A percentile compares a stretch with the other conserved stretches of the same genome.
Conservation (phyloP, 2,888 invertebrate genomes). For the Drosophila anceps region DNA sequence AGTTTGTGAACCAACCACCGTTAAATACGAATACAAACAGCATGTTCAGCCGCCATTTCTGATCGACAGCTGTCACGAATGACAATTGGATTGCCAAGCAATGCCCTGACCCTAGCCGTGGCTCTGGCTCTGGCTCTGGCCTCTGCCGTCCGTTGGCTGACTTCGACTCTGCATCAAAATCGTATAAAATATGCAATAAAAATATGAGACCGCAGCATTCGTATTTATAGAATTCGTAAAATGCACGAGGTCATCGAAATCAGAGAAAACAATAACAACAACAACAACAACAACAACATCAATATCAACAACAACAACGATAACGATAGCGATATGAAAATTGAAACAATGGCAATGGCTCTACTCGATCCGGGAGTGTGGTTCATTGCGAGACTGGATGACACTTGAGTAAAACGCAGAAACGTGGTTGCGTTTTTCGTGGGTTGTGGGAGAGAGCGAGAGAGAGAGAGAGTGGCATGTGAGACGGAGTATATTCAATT, state of each 20-base stretch:
- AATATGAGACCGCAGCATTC: constrained; percentile 64
- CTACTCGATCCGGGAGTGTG: constrained; percentile 17
- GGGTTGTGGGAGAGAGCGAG: constrained; percentile 11
- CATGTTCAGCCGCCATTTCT: constrained; percentile 77
- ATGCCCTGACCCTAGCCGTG: background rate
- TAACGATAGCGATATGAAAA: constrained; percentile 65
- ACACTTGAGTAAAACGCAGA: constrained; percentile 71
- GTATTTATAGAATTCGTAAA: constrained; percentile 63
- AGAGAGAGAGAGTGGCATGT: background rate
- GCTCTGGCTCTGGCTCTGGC: background rate
- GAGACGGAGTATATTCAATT: constrained; percentile 6
- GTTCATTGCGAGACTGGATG: constrained; percentile 40
- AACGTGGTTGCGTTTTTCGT: constrained; percentile 74
- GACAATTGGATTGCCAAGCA: constrained; percentile 75
- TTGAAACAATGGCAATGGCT: constrained; percentile 72
- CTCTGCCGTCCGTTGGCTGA: background rate
- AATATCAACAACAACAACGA: constrained; percentile 23
- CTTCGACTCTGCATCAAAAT: constrained; percentile 31
- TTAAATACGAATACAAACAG: constrained; percentile 36
- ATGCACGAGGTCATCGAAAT: constrained; percentile 76
- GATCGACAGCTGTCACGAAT: constrained; percentile 84
- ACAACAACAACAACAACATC: constrained; percentile 26
- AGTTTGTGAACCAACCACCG: constrained; percentile 65
- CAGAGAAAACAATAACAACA: constrained; percentile 42
- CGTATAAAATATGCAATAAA: constrained; percentile 76